Percentiles rank a stretch among this genome's conserved stretches.
phyloP scores from a whole-genome alignment of 2,888 invertebrate genomes.

The Ochropleura plecta region DNA sequence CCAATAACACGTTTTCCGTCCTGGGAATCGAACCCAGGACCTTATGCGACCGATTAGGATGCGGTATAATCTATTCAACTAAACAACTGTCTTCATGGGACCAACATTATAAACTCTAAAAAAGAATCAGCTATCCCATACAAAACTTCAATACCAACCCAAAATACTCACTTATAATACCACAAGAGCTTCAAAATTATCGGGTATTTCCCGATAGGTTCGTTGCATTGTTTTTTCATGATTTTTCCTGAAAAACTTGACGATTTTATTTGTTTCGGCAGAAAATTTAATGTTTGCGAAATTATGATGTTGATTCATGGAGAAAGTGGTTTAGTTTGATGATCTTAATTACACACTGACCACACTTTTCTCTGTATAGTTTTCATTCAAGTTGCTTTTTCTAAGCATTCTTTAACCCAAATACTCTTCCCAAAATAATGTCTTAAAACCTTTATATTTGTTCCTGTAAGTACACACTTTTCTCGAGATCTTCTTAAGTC shows the following conservation, averaged over 20 bases:
- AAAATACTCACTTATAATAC: too few relatives aligned
- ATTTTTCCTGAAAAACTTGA: too few relatives aligned
- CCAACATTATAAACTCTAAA: neutral
- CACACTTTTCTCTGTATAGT: constrained; percentile 9
- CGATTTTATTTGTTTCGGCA: too few relatives aligned
- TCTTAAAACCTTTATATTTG: constrained; percentile 38
- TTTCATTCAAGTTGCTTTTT: constrained; percentile 33
- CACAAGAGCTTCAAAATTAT: too few relatives aligned
- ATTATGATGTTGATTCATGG: neutral
- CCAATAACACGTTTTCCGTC: too few relatives aligned
- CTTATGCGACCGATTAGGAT: too few relatives aligned
- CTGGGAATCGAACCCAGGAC: too few relatives aligned
- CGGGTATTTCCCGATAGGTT: too few relatives aligned
- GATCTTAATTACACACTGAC: neutral
- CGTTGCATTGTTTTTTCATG: too few relatives aligned
- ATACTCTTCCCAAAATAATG: constrained; percentile 49
- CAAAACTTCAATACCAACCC: neutral
- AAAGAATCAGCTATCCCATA: neutral
- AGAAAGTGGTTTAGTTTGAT: neutral
- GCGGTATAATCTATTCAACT: neutral
- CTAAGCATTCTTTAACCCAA: constrained; percentile 50
- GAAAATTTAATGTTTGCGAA: neutral
- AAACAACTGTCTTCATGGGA: neutral
- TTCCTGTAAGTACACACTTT: constrained; percentile 37
- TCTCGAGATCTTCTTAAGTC: constrained; percentile 14